Evolutionary conservation across 1,140 invertebrate genomes (phyloP).

Genomic region (Pachyrhynchus sulphureomaculatus): DNA sequence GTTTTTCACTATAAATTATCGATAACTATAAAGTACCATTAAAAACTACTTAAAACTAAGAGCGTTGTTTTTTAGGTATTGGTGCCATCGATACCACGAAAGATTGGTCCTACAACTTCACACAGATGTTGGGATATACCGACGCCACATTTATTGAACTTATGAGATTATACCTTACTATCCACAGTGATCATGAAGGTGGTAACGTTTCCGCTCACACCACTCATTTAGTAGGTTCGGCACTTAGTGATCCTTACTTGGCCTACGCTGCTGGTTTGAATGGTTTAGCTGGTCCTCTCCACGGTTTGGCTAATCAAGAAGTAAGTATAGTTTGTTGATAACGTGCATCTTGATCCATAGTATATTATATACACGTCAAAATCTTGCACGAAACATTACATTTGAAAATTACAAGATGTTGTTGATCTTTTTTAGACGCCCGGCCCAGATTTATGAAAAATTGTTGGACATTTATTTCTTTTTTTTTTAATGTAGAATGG

Average conservation of each 20-base stretch:
- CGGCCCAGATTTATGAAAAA: too few species aligned
- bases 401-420: too few species aligned
- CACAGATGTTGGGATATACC: conserved; percentile 81
- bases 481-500: too few species aligned
- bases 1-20: too few species aligned
- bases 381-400: too few species aligned
- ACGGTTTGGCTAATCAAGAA: conserved; percentile 89
- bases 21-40: too few species aligned
- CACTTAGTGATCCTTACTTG: conserved; percentile 86
- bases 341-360: too few species aligned
- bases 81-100: conserved; percentile 77
- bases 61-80: conserved; percentile 55
- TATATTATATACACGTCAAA: too few species aligned
- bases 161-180: conserved; percentile 86
- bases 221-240: conserved; percentile 84
- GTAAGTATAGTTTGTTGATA: conserved; percentile 42
- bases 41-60: too few species aligned
- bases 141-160: conserved; percentile 78
- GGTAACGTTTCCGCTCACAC: conserved; percentile 89
- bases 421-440: too few species aligned
- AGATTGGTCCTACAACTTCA: conserved; percentile 88
- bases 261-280: conserved; percentile 85
- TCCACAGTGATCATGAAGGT: conserved; percentile 88
- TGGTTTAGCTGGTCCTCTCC: conserved; percentile 83
- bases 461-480: too few species aligned